Evolutionary conservation across 2,888 invertebrate species (phyloP).

Genomic region (Bellardia pandia): DNA sequence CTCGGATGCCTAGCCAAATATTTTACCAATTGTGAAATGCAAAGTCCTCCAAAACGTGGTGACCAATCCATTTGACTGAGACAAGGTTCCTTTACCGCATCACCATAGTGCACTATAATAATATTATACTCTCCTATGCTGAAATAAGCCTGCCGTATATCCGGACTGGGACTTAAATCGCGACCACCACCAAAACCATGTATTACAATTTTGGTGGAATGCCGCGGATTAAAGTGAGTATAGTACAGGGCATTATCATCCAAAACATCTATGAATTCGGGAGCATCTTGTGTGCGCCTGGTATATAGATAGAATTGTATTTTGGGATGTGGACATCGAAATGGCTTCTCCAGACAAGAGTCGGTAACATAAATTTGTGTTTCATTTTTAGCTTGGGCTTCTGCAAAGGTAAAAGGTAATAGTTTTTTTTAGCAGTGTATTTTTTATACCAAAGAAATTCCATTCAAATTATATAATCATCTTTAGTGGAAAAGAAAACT

Average conservation of each 20-base stretch:
- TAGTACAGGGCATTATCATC: conserved; percentile 89
- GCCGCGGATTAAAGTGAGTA: conserved; percentile 90
- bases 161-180: conserved; percentile 92
- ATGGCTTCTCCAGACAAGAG: conserved; percentile 92
- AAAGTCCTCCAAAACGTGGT: conserved; percentile 88
- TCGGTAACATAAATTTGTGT: conserved; percentile 89
- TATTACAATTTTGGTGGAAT: conserved; percentile 94
- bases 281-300: conserved; percentile 90
- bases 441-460: neutral
- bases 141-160: conserved; percentile 93
- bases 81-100: conserved; percentile 92
- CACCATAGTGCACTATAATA: conserved; percentile 93
- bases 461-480: conserved; percentile 29
- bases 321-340: conserved; percentile 91
- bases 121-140: conserved; percentile 92
- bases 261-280: conserved; percentile 89
- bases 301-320: conserved; percentile 94
- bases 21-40: conserved; percentile 92
- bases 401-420: conserved; percentile 73
- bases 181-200: conserved; percentile 96
- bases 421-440: neutral
- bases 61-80: conserved; percentile 90
- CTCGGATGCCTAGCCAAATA: conserved; percentile 92
- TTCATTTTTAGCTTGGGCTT: conserved; percentile 76
- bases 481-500: conserved; percentile 10